A percentile compares a stretch with the other conserved stretches of the same genome.
These are phyloP conservation scores for Anguilla pacifica DNA, from an alignment of 2,797 vertebrate genomes.

Conservation along the genomic window DNA sequence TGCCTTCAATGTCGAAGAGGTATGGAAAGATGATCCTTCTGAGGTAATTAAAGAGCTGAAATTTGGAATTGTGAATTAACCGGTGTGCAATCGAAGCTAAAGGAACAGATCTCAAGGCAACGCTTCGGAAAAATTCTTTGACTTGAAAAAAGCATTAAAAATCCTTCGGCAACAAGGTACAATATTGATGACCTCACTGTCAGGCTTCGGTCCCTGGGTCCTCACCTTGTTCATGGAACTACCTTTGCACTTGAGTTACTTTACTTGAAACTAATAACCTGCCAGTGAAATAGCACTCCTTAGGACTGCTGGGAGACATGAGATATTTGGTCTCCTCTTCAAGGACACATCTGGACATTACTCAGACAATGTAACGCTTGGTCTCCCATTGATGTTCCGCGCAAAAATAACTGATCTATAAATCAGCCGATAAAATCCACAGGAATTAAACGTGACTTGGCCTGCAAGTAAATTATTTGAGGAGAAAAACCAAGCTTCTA, in stretches of 20 bases:
- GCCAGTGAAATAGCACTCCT: background rate
- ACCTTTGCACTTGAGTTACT: background rate
- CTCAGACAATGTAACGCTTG: conserved; percentile 16
- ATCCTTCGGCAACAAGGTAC: background rate
- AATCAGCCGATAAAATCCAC: background rate
- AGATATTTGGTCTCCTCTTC: background rate
- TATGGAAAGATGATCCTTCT: no score
- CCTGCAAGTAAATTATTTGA: conserved; percentile 2
- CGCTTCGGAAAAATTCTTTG: background rate
- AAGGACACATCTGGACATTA: background rate
- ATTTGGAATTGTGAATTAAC: background rate
- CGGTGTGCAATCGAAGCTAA: background rate
- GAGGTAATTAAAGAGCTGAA: background rate
- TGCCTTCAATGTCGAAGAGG: background rate
- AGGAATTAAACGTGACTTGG: conserved; percentile 19
- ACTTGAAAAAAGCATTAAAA: background rate
- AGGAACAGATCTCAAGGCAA: background rate
- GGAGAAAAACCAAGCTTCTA: conserved; percentile 21
- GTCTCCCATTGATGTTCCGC: background rate
- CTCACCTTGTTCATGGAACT: background rate
- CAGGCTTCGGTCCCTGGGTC: background rate
- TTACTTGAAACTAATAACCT: background rate
- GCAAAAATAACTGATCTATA: conserved; percentile 8
- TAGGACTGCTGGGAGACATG: background rate
- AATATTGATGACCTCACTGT: background rate